phyloP scores from a whole-genome alignment of 2,797 vertebrate genomes.

The Cossypha dichroa region DNA sequence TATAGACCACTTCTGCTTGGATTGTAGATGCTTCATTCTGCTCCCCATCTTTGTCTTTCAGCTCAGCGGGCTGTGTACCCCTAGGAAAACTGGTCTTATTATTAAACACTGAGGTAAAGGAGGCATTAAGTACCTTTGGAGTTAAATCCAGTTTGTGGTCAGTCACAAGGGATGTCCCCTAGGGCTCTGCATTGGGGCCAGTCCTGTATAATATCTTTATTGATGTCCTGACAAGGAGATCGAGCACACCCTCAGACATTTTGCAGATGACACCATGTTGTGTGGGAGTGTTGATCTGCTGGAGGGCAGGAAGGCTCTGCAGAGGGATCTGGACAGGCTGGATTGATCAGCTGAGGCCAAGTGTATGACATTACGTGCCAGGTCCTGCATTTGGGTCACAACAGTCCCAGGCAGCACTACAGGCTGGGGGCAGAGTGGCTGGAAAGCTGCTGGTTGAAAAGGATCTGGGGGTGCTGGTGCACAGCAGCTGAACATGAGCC shows the following conservation, averaged over 20 bases:
- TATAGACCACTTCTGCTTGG: background rate
- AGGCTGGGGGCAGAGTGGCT: background rate
- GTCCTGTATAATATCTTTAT: background rate
- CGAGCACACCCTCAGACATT: fast-evolving
- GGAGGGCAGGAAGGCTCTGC: background rate
- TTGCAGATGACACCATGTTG: background rate
- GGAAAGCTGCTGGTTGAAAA: background rate
- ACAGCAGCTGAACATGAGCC: background rate
- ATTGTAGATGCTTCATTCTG: background rate
- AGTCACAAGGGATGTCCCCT: background rate
- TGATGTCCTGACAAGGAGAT: background rate
- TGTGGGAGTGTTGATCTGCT: background rate
- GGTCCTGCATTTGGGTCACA: background rate
- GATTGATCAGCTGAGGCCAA: fast-evolving
- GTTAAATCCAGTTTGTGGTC: background rate
- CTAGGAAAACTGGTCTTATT: background rate
- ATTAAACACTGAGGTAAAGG: background rate
- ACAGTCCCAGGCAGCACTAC: fast-evolving
- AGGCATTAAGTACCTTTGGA: background rate
- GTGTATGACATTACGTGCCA: fast-evolving
- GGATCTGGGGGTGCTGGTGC: background rate
- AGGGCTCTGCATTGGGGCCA: background rate
- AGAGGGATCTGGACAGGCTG: background rate
- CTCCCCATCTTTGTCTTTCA: background rate
- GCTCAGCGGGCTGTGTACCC: background rate